Conservation (phyloP, 2,113 vertebrate species). For the Callipepla squamata region DNA sequence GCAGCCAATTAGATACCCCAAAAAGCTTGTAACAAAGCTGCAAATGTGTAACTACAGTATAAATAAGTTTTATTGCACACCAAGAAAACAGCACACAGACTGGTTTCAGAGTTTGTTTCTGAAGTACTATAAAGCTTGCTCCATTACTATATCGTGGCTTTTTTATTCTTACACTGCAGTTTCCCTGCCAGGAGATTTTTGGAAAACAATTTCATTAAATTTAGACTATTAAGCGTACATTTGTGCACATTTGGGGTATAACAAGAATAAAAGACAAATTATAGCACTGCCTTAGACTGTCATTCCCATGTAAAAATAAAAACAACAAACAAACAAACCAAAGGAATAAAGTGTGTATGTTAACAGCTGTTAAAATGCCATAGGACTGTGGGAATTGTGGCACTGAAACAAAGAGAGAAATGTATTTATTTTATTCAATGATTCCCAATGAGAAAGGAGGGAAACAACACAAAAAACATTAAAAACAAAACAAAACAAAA, state of each 20-base stretch:
- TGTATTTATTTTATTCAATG: not conserved
- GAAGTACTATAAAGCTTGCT: not conserved
- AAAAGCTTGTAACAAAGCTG: slow-evolving; percentile 69
- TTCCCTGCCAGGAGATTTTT: not conserved
- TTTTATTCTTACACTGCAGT: not conserved
- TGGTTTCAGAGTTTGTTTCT: slow-evolving; percentile 27
- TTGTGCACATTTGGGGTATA: not conserved
- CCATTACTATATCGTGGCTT: not conserved
- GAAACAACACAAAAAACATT: not conserved
- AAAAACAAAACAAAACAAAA: not conserved
- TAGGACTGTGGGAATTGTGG: not conserved
- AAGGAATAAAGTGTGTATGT: not conserved
- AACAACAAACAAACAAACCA: not conserved
- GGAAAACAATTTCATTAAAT: not conserved
- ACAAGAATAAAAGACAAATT: not conserved
- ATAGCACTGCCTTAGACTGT: not conserved
- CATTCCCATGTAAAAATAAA: not conserved
- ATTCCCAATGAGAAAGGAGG: not conserved
- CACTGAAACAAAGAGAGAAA: not conserved
- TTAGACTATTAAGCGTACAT: not conserved
- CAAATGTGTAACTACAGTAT: slow-evolving; percentile 64
- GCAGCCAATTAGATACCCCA: slow-evolving; percentile 65
- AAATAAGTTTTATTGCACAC: slow-evolving; percentile 65
- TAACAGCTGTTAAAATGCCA: not conserved
- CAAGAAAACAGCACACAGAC: slow-evolving; percentile 34